Percentiles rank a stretch among this genome's conserved stretches.
These are phyloP conservation scores for Orthosia gracilis DNA, from an alignment of 2,888 invertebrate genomes.

Conservation along the genomic window DNA sequence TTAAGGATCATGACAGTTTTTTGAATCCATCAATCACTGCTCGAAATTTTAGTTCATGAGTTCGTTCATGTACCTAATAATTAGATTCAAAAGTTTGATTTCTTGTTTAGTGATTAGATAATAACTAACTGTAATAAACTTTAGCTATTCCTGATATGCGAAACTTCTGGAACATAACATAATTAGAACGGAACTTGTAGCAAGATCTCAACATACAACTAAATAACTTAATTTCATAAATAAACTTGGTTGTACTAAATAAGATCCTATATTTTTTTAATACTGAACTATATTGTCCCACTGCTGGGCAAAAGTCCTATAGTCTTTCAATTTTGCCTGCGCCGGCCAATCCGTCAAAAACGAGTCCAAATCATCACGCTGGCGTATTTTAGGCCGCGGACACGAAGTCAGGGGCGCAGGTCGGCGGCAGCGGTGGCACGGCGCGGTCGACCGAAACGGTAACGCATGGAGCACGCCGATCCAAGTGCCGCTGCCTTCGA, in stretches of 20 bases:
- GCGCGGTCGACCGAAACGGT: too few relatives aligned
- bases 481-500: too few relatives aligned
- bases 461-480: too few relatives aligned
- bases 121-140: conserved; percentile 3
- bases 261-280: conserved; percentile 2
- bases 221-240: conserved; percentile 1
- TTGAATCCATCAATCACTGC: not conserved
- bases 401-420: too few relatives aligned
- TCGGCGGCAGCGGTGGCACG: too few relatives aligned
- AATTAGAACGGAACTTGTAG: conserved; percentile 21
- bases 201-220: not conserved
- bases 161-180: conserved; percentile 35
- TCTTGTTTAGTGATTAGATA: conserved; percentile 1
- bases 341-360: too few relatives aligned
- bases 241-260: conserved; percentile 17
- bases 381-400: too few relatives aligned
- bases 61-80: not conserved
- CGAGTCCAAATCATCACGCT: too few relatives aligned
- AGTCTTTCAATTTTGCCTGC: too few relatives aligned
- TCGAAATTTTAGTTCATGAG: not conserved
- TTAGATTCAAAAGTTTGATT: conserved; percentile 21
- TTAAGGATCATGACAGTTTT: not conserved
- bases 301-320: too few relatives aligned
- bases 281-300: too few relatives aligned
- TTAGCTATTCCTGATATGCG: conserved; percentile 11